Base-by-base conservation (phyloP, 2,888 invertebrate genomes). In the Desoria tigrina region DNA sequence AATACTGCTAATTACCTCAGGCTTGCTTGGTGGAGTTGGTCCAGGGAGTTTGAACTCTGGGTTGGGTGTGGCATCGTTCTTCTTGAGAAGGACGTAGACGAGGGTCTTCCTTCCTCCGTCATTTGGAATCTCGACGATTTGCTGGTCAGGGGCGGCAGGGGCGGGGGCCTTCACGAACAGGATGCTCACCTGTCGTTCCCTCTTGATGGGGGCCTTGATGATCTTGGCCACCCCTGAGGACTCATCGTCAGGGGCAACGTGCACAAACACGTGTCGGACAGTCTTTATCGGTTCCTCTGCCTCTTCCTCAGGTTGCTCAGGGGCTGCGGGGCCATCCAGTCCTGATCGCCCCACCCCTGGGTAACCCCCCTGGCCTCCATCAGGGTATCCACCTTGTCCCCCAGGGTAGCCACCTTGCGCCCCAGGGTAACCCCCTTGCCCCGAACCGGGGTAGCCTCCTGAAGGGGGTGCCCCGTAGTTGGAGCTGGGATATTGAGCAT, bases 81-180 rank as follows among this genome's bases (percentile, higher is more conserved):
- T 66, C 60, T 66, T 66, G 37, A 66, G 63, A 1, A 66, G 27
- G 1, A 66, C 66, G 42, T 66, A 66, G 27, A 66, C 63, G 26
- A 66, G n/a, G 2, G 66, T 63, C 32, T 66, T 59, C 14, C 60
- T 32, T 42, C 63, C 66, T 14, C 63, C 66, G 26, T 66, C 66
- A 24, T 66, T 66, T 45, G 53, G 62, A 18, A 62, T 27, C 23
- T 66, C 66, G 7, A 66, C 66, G 14, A 66, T 55, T 23, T 66
- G 66, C 50, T 66, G 66, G 51, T 66, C 66, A 39, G 67, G 63
- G 16, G 67, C 67, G 14, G 67, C 63, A 14, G 67, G 67, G 4
- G 67, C 63, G 11, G 67, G 67, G 18, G 64, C 67, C 42, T 67
- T 67, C 3, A 67, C 61, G 32, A 67, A 67, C 2, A 67, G 54